Base-by-base conservation (phyloP, 1,140 invertebrate species). In the Panulirus ornatus region DNA sequence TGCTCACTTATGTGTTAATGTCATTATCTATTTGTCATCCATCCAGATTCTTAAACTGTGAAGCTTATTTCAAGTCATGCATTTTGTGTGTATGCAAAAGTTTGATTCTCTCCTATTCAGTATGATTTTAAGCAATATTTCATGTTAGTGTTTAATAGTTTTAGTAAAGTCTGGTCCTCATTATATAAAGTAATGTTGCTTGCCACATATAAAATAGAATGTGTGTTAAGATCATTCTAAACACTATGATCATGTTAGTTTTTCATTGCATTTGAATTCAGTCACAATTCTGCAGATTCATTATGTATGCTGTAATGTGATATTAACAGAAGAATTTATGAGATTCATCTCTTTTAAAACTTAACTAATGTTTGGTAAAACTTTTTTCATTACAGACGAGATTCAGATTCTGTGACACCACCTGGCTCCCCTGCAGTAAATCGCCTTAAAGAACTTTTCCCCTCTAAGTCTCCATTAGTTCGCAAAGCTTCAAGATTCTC, bases 401-500 rank as follows among this genome's bases (percentile, higher is more conserved):
- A 84, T 63, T 92, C 91, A 27, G 87, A 89, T 38, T 63, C 75
- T 1, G 27, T 75, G 5, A 88, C 91, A 34, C 91, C 91, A 0
- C 91, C 91, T 51, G 78, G 78, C 19, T 91, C 90, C 2, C 90
- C 90, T 14, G 84, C 84, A 14, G 42, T 34, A 3, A n/a, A 66
- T 51, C 81, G 58, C 27, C 84, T 87, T n/a, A 83, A 90, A 82
- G 84, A 92, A 11, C 40, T 92, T 51, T 83, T 79, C 78, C 42
- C 90, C 30, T 86, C 88, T 30, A 83, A 88, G 51, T 86, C 83
- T 54, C 83, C 82, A 1, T 38, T 78, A n/a, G 71, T 40, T 22
- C 91, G 91, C 40, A 84, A 81, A 44, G 36, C 81, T 27, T 91
- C 91, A 27, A 75, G 91, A 14, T 91, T 91, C 75, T 91, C 91